These are phyloP conservation scores for Python bivittatus DNA, from an alignment of 2,113 vertebrate species.

Conservation along the genomic window DNA sequence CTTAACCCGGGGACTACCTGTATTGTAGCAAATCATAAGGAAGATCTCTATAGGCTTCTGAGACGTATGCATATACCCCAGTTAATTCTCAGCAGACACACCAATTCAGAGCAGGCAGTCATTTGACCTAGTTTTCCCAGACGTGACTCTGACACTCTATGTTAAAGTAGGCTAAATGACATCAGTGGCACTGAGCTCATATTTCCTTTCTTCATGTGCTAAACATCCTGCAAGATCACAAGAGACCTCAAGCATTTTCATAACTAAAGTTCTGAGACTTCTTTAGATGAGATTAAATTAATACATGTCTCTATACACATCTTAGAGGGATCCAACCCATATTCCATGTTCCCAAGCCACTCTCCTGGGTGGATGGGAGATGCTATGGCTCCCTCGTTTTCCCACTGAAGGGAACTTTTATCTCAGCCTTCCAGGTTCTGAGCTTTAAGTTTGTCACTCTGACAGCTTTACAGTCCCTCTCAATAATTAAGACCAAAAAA, in stretches of 20 bases:
- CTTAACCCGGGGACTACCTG: too few relatives aligned
- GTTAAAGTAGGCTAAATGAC: neutral
- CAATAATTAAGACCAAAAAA: too few relatives aligned
- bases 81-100: neutral
- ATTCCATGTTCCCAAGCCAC: neutral
- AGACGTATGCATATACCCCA: too few relatives aligned
- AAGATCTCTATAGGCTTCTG: too few relatives aligned
- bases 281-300: neutral
- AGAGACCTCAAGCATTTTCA: neutral
- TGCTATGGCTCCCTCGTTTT: too few relatives aligned
- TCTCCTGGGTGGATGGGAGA: too few relatives aligned
- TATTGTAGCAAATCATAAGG: too few relatives aligned
- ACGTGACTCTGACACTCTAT: neutral
- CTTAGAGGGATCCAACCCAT: neutral
- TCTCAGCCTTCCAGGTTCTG: too few relatives aligned
- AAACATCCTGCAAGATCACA: neutral
- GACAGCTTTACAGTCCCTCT: too few relatives aligned
- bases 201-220: neutral
- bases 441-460: too few relatives aligned
- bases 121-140: neutral
- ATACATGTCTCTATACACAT: neutral
- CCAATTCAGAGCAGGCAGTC: neutral
- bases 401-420: too few relatives aligned
- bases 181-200: neutral
- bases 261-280: neutral